A percentile compares a stretch with the other conserved stretches of the same genome.
phyloP scores from a whole-genome alignment of 1,140 invertebrate species.

The Aphis craccivora region DNA sequence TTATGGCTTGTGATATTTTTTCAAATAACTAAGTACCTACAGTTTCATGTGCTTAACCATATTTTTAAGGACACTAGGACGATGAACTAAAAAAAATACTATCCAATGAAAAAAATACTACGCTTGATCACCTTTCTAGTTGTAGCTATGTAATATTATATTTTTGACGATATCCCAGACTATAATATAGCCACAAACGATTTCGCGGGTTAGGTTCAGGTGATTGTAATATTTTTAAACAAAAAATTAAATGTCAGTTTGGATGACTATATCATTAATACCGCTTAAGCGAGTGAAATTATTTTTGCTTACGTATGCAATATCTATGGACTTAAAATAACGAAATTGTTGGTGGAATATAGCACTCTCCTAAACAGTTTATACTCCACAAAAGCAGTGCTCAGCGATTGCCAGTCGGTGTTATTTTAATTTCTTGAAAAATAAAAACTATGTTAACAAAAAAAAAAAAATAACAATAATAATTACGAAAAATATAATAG shows the following conservation, averaged over 20 bases:
- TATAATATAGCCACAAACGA: not conserved
- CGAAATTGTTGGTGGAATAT: no score
- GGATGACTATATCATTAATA: no score
- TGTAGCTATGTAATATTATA: not conserved
- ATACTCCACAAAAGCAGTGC: not conserved
- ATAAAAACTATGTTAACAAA: conserved; percentile 9
- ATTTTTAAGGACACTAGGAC: not conserved
- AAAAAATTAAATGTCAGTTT: no score
- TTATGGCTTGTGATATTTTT: not conserved
- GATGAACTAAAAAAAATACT: not conserved
- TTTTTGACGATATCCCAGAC: not conserved
- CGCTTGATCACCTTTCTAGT: not conserved
- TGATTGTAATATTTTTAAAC: no score
- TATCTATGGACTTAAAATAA: no score
- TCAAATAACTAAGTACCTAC: not conserved
- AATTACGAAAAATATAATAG: not conserved
- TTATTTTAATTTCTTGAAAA: not conserved
- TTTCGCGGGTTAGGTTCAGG: not conserved
- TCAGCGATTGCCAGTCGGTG: not conserved
- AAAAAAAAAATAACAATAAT: not conserved
- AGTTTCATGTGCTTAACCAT: not conserved
- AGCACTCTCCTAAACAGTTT: no score
- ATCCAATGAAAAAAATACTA: not conserved
- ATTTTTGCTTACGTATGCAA: no score
- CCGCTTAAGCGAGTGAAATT: no score